Base-by-base conservation (phyloP, 1,140 invertebrate species). In the Drosophila repleta region DNA sequence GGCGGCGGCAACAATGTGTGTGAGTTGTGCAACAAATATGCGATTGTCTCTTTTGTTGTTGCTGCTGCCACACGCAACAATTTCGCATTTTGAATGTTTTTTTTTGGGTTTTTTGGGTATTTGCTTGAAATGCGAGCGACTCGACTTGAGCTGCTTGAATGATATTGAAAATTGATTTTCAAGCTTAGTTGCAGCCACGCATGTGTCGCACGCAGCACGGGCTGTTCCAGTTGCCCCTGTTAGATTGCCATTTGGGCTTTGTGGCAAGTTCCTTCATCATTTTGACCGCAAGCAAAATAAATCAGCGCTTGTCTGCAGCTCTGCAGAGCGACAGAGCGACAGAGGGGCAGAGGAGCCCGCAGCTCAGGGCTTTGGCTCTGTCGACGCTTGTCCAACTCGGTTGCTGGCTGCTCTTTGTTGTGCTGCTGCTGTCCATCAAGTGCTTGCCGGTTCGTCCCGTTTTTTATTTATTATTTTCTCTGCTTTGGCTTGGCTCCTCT, bases 211-310 rank as follows among this genome's bases (percentile, higher is more conserved):
- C 41, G 21, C 24, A 0, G 7, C 35, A 37, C 35, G 3, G 35
- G 7, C 39, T 20, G 43, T 10, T 18, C 11, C 29, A 7, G n/a
- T 10, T 5, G 2, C 39, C 15, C 43, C 20, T 61, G 66, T 83
- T 78, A 83, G 79, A 82, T 82, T 41, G 41, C 11, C 53, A 51
- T 63, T 26, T 35, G 17, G 39, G 39, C 11, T 43, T 46, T 52
- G 56, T 20, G n/a, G 51, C 51, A 64, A 79, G 84, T 75, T 76
- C 84, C 80, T 79, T 74, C 69, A 77, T 84, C 79, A 89, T 90
- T 80, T 75, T 72, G 67, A 80, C 77, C 78, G 76, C 80, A 79
- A 77, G 82, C 82, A 58, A 87, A 79, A 87, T 87, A 87, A 87
- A 87, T 87, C 82, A 87, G 78, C 78, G 82, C 82, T 87, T 87